Base-by-base conservation (phyloP, 1,140 invertebrate genomes). In the Pseudomyrmex dendroicus region DNA sequence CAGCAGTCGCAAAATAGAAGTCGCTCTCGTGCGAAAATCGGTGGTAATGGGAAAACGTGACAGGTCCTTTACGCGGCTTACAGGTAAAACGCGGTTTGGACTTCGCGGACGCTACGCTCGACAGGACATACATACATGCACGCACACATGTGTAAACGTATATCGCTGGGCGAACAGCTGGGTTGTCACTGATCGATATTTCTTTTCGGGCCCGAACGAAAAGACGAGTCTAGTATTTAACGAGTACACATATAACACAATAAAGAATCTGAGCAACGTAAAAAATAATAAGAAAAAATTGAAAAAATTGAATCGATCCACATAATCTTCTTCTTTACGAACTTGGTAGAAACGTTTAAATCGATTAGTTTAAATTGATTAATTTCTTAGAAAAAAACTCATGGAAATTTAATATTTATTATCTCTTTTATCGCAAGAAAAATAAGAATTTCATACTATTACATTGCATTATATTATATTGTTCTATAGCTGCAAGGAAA, bases 11-110 rank as follows among this genome's bases (percentile, higher is more conserved):
- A 8, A 12, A 77, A 83, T 74, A 15, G 15, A 66, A 76, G 72
- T 50, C 61, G 68, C 50, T 44, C 4, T 9, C 67, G 48, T 50
- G 78, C 73, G 50, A 83, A 77, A 76, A 50, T 77, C 62, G 61
- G 13, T 50, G 25, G 44, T 76, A 50, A 83, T 22, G 73, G 62
- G 12, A 67, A 74, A 83, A 83, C 61, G 57, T 83, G 61, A 74
- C 72, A 20, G 44, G 13, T 72, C 44, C 54, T 66, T 48, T 54
- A n/a, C 12, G 8, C 52, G 64, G 64, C 25, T 46, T 48, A 59
- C 35, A 22, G 50, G 17, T 67, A 54, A 35, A 35, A 78, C 20
- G 5, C 44, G 15, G 1, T 59, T 12, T 46, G 5, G 35, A 35
- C 59, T 63, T 5, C 5, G 48, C 20, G 20, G 17, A 22, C 66